Evolutionary conservation across 2,113 vertebrate genomes (phyloP), one percentile per base, ranked within the genome.

Genomic region (Orcinus orca): DNA sequence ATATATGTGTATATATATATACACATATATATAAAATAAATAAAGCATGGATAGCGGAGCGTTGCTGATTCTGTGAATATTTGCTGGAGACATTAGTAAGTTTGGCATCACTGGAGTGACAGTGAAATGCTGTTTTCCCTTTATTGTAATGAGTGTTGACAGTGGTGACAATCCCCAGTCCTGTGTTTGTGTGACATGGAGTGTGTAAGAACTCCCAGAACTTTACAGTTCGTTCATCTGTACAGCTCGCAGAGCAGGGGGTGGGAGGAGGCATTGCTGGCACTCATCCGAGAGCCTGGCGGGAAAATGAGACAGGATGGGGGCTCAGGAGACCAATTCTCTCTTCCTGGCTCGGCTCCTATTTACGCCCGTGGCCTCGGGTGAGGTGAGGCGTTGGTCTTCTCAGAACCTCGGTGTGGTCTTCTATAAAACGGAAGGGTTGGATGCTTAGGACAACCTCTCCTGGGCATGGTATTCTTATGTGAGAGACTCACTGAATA

Each of bases 51-150:
- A 0, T 0, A 1, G 5, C 0, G 7, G 26, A 65, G 76, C 3
- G 1, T 0, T 11, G 8, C 14, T 5, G n/a, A 6, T 0, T 3
- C 47, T 1, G 3, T 0, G 23, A 8, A n/a, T 21, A 3, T 36
- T 47, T 80, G 58, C 76, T 26, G 12, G 29, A 89, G 73, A 70
- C 13, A 0, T 29, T 4, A 8, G 58, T 53, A 25, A 76, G 85
- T 29, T 55, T 0, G 8, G 68, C 84, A 3, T 76, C 79, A 58
- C 25, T 2, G 23, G 23, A 6, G 53, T 62, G 88, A 68, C 36
- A 18, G 25, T 10, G 33, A 76, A 23, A n/a, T 0, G 15, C 33
- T 38, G 41, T 36, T 95, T 60, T 88, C 86, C 58, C 77, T 83
- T 50, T 55, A 13, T 25, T 20, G 47, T 96, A 25, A 83, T 87